Evolutionary conservation across 2,797 vertebrate species (phyloP).

Genomic region (Psittacula echo): DNA sequence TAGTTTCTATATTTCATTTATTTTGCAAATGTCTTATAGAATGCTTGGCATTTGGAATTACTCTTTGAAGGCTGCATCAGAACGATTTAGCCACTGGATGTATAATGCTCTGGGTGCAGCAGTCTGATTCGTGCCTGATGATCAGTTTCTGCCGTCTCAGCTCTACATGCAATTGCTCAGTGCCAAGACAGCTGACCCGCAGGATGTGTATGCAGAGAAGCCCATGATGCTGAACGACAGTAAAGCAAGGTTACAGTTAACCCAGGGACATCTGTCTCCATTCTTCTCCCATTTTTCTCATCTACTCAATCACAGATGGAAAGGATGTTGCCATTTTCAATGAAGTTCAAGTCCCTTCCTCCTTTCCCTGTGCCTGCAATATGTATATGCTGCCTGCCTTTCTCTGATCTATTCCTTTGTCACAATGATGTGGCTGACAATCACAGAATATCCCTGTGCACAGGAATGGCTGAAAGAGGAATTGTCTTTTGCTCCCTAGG

Average conservation of each 20-base stretch:
- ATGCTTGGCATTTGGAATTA: background rate
- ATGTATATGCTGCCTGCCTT: background rate
- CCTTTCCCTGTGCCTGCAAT: background rate
- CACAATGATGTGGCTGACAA: background rate
- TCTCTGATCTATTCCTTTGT: background rate
- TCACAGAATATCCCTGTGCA: background rate
- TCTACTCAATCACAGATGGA: background rate
- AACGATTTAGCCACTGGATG: fast-evolving
- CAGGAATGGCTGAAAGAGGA: fast-evolving
- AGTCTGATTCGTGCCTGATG: background rate
- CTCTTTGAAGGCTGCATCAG: background rate
- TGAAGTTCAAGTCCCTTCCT: background rate
- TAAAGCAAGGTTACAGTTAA: background rate
- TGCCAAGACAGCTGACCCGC: fast-evolving
- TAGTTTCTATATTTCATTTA: background rate
- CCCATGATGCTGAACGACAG: background rate
- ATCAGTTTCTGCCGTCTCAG: fast-evolving
- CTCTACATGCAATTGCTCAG: fast-evolving
- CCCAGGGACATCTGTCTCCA: background rate
- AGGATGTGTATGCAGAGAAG: background rate
- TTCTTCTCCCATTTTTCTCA: background rate
- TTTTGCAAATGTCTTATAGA: background rate
- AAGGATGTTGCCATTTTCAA: background rate
- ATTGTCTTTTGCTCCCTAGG: background rate
- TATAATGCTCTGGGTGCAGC: background rate